These are phyloP conservation scores for Alauda arvensis DNA, from an alignment of 2,797 vertebrate species.

Conservation along the genomic window DNA sequence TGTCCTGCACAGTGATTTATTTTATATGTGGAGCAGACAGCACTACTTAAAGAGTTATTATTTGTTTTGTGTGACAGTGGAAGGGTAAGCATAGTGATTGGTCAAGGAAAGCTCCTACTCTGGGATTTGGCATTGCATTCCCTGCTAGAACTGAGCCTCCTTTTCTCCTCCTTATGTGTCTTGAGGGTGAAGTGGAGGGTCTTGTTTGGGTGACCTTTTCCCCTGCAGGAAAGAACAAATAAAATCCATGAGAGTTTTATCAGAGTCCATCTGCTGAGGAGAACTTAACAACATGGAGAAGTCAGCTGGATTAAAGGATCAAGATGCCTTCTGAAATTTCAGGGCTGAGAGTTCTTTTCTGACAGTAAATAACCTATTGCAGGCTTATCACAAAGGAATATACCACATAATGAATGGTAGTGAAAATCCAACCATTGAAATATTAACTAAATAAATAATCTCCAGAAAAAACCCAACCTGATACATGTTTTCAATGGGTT, in stretches of 20 bases:
- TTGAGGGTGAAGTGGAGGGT: not conserved
- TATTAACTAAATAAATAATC: not conserved
- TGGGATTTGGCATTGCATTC: not conserved
- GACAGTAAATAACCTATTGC: not conserved
- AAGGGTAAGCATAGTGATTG: not conserved
- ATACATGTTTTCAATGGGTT: not conserved
- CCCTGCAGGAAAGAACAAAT: not conserved
- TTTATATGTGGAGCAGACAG: not conserved
- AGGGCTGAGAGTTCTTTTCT: not conserved
- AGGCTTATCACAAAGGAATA: not conserved
- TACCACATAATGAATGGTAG: not conserved
- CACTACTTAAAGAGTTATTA: not conserved
- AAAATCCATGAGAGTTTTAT: not conserved
- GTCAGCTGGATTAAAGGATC: conserved; percentile 29
- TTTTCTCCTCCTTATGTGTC: not conserved
- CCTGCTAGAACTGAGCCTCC: not conserved
- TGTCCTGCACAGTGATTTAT: not conserved
- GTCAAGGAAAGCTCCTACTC: not conserved
- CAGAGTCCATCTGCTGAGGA: not conserved
- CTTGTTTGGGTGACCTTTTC: not conserved
- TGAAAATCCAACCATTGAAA: not conserved
- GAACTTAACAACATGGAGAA: not conserved
- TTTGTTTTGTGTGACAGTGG: not conserved
- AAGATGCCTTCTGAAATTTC: not conserved
- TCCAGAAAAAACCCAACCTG: not conserved